phyloP scores from a whole-genome alignment of 2,113 vertebrate genomes.

The Prietella phreatophila region DNA sequence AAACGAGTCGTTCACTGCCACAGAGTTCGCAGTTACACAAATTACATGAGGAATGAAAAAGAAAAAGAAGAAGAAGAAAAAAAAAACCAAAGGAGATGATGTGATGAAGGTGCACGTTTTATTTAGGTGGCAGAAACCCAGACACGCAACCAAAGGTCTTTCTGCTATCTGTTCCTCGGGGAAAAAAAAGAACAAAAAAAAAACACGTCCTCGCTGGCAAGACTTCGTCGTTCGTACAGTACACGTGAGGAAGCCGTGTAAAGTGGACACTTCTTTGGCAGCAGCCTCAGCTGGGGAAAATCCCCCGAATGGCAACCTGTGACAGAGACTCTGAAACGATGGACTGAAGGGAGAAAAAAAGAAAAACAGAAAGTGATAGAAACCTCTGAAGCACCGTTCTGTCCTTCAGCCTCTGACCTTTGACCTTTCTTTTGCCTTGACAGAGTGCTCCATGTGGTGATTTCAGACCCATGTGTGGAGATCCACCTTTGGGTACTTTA shows the following conservation, averaged over 20 bases:
- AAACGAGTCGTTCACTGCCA: conserved; percentile 61
- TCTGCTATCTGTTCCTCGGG: conserved; percentile 54
- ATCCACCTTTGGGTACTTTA: conserved; percentile 76
- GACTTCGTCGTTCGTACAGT: conserved; percentile 70
- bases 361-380: conserved; percentile 55
- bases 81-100: conserved; percentile 86
- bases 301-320: conserved; percentile 46
- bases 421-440: conserved; percentile 77
- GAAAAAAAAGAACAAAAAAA: no score
- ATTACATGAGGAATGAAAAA: conserved; percentile 60
- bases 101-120: conserved; percentile 40
- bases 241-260: conserved; percentile 63
- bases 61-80: conserved; percentile 69
- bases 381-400: conserved; percentile 69
- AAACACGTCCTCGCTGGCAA: conserved; percentile 52
- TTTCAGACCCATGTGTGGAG: conserved; percentile 75
- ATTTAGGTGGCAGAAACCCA: conserved; percentile 69
- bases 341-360: conserved; percentile 52
- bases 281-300: conserved; percentile 48
- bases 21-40: conserved; percentile 57
- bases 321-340: conserved; percentile 47
- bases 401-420: conserved; percentile 67
- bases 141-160: conserved; percentile 54
- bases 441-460: conserved; percentile 82
- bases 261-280: conserved; percentile 31